A percentile compares a stretch with the other conserved stretches of the same genome.
Evolutionary conservation across 2,797 vertebrate genomes (phyloP).

Genomic region (Chaetodon trifasciatus): DNA sequence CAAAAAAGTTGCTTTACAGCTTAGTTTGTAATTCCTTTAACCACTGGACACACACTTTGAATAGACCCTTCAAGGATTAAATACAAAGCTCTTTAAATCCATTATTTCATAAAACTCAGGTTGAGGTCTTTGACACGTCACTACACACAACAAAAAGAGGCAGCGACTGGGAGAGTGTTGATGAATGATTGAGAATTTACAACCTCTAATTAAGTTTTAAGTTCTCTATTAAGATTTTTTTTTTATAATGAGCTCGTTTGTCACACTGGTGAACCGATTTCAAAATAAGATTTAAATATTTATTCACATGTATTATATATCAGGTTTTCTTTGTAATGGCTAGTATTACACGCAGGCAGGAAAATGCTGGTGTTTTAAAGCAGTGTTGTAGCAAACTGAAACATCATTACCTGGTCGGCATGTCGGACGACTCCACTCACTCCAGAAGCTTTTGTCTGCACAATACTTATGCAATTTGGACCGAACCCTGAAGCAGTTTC

Average conservation of each 20-base stretch:
- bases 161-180: not conserved
- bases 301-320: not conserved
- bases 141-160: not conserved
- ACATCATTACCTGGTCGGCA: slow-evolving; percentile 76
- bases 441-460: slow-evolving; percentile 78
- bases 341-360: not conserved
- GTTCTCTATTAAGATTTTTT: not conserved
- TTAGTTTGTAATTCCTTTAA: not conserved
- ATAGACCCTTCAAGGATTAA: not conserved
- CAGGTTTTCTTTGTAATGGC: not conserved
- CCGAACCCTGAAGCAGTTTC: slow-evolving; percentile 78
- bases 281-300: not conserved
- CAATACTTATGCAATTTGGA: slow-evolving; percentile 80
- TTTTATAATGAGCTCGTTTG: not conserved
- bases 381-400: not conserved
- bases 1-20: slow-evolving; percentile 19
- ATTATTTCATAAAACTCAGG: not conserved
- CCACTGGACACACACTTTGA: not conserved
- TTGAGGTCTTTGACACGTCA: not conserved
- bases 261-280: not conserved
- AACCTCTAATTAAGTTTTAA: too few species aligned
- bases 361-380: not conserved
- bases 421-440: slow-evolving; percentile 78
- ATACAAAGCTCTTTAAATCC: not conserved
- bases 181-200: not conserved